Evolutionary conservation across 2,888 invertebrate genomes (phyloP).

Genomic region (Diplazon laetatorius): DNA sequence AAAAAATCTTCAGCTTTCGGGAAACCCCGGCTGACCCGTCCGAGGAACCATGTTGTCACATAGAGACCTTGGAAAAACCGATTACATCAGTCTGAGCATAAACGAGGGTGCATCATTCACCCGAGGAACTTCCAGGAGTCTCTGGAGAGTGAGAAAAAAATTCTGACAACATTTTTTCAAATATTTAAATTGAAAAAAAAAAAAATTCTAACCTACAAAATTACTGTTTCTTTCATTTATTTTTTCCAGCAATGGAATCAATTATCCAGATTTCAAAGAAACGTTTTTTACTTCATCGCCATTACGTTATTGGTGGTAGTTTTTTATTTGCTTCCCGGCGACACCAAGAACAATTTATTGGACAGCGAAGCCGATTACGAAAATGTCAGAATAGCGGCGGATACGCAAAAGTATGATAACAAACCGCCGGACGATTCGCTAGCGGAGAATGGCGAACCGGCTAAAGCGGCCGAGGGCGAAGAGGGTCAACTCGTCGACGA

Average conservation of each 20-base stretch:
- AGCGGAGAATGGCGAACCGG: constrained; percentile 73
- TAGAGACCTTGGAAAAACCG: constrained; percentile 73
- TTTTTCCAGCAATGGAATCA: constrained; percentile 92
- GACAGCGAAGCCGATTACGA: constrained; percentile 78
- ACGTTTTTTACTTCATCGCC: constrained; percentile 87
- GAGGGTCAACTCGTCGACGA: constrained; percentile 84
- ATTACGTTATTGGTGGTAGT: constrained; percentile 85
- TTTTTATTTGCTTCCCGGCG: constrained; percentile 85
- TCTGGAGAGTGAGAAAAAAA: constrained; percentile 81
- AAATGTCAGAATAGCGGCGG: constrained; percentile 70
- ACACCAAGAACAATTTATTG: constrained; percentile 75
- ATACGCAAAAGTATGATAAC: constrained; percentile 69
- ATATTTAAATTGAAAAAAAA: too few relatives aligned
- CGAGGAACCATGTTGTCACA: constrained; percentile 75
- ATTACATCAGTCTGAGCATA: constrained; percentile 80
- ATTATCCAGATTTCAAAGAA: constrained; percentile 91
- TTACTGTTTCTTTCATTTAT: not conserved
- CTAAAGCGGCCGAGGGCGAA: constrained; percentile 71
- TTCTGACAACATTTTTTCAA: not conserved
- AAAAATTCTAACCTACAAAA: not conserved
- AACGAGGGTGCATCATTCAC: constrained; percentile 73
- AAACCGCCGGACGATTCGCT: constrained; percentile 76
- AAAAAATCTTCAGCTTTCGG: not conserved
- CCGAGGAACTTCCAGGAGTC: constrained; percentile 76
- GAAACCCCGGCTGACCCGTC: not conserved